A percentile compares a stretch with the other conserved stretches of the same genome.
Evolutionary conservation across 2,797 vertebrate genomes (phyloP).

Genomic region (Gobio occitaniae): DNA sequence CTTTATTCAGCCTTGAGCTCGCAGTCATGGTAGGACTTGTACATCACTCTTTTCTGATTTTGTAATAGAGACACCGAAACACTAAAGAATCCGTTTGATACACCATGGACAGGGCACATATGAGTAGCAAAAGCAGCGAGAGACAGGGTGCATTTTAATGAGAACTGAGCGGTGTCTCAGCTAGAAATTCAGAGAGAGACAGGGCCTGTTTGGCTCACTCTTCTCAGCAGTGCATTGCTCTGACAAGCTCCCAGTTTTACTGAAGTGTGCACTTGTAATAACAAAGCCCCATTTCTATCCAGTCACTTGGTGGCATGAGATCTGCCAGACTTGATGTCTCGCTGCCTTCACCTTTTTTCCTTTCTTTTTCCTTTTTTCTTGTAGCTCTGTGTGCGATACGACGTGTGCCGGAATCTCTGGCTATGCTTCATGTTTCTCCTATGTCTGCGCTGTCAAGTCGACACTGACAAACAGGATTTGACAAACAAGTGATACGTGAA

Average conservation of each 20-base stretch:
- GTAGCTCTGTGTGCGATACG: constrained; percentile 37
- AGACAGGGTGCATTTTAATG: constrained; percentile 51
- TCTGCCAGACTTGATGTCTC: constrained; percentile 58
- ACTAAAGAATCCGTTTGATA: constrained; percentile 48
- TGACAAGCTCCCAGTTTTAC: constrained; percentile 54
- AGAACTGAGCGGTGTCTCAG: constrained; percentile 38
- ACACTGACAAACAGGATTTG: constrained; percentile 43
- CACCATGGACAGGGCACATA: constrained; percentile 36
- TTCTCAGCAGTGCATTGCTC: constrained; percentile 53
- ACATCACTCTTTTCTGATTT: constrained; percentile 41
- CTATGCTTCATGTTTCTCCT: constrained; percentile 56
- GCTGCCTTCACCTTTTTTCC: constrained; percentile 54
- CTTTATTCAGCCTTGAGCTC: constrained; percentile 45
- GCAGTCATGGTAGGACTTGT: constrained; percentile 39
- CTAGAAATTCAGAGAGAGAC: constrained; percentile 43
- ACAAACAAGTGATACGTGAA: constrained; percentile 40
- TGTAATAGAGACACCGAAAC: constrained; percentile 40
- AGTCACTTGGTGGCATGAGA: constrained; percentile 58
- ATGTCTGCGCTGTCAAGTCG: constrained; percentile 36
- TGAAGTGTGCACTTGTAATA: constrained; percentile 60
- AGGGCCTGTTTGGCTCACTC: constrained; percentile 51
- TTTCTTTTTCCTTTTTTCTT: constrained; percentile 46
- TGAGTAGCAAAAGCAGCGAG: constrained; percentile 20
- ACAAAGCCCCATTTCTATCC: constrained; percentile 61
- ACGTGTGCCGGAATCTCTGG: constrained; percentile 27